Percentiles rank a stretch among this genome's conserved stretches.
These are phyloP conservation scores for Morpho deidamia DNA, from an alignment of 2,888 invertebrate genomes.

Conservation along the genomic window DNA sequence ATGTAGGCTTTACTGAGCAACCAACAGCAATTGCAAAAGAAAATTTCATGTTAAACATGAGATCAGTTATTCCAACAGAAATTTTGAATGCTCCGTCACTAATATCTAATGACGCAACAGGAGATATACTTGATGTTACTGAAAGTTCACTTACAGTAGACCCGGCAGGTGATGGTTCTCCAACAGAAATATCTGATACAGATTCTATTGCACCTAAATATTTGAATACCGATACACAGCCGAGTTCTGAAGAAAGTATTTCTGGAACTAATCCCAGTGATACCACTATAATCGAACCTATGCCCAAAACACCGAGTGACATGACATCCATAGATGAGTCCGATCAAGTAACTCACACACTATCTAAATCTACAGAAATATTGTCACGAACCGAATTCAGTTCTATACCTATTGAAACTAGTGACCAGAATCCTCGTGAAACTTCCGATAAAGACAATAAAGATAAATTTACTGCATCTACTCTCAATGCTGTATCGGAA, in stretches of 20 bases:
- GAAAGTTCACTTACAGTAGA: constrained; percentile 29
- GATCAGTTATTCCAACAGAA: constrained; percentile 62
- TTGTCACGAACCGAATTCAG: constrained; percentile 62
- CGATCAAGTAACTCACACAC: constrained; percentile 42
- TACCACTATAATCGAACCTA: constrained; percentile 13
- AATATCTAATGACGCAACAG: constrained; percentile 42
- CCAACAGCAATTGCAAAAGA: constrained; percentile 38
- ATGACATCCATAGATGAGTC: constrained; percentile 1
- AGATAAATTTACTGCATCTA: constrained; percentile 41
- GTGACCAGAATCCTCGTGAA: constrained; percentile 64
- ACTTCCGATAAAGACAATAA: constrained; percentile 44
- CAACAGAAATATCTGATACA: constrained; percentile 11
- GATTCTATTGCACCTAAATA: constrained; percentile 6
- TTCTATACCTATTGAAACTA: constrained; percentile 64
- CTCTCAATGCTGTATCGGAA: constrained; percentile 33
- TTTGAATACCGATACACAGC: constrained; percentile 6
- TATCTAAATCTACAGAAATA: constrained; percentile 57
- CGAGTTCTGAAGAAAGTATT: constrained; percentile 12
- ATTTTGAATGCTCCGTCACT: constrained; percentile 47
- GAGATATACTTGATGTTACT: constrained; percentile 39
- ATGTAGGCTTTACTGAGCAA: constrained; percentile 29
- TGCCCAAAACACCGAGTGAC: constrained; percentile 6
- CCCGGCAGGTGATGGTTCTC: constrained; percentile 19
- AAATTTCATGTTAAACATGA: constrained; percentile 53
- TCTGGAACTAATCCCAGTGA: constrained; percentile 14